Evolutionary conservation across 35 echinoderm and acorn worm genomes (phyloP).

Genomic region (Eucidaris tribuloides): DNA sequence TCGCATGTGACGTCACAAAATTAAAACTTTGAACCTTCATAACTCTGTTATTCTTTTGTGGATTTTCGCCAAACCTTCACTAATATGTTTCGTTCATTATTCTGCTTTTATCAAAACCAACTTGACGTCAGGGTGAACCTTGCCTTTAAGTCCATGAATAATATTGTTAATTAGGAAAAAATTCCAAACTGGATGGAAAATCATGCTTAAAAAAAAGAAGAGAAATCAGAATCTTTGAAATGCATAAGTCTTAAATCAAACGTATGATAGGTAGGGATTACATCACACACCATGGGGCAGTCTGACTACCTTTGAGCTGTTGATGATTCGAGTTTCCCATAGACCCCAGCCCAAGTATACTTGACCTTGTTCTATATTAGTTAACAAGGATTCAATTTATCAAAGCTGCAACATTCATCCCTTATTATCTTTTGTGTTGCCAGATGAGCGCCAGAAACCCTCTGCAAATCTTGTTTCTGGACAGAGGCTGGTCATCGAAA

Average conservation of each 20-base stretch:
- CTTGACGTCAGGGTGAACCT: no score
- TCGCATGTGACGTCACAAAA: no score
- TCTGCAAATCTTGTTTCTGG: conserved; percentile 55
- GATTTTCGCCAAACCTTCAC: no score
- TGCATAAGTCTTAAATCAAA: neutral
- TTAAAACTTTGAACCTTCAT: no score
- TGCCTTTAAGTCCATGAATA: no score
- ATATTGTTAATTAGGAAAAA: no score
- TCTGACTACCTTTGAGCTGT: neutral
- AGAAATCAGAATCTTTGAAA: no score
- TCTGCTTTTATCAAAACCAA: no score
- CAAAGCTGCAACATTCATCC: neutral
- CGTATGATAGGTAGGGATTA: neutral
- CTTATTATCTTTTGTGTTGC: neutral
- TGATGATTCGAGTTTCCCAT: neutral
- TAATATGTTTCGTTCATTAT: no score
- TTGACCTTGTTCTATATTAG: neutral
- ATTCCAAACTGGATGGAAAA: no score
- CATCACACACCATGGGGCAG: neutral
- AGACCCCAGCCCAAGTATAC: neutral
- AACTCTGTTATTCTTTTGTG: no score
- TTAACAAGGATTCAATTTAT: neutral
- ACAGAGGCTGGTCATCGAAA: conserved; percentile 61
- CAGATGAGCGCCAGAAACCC: conserved; percentile 23
- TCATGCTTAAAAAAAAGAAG: no score